These are phyloP conservation scores for Melanotaenia boesemani DNA, from an alignment of 2,797 vertebrate genomes.

Conservation along the genomic window DNA sequence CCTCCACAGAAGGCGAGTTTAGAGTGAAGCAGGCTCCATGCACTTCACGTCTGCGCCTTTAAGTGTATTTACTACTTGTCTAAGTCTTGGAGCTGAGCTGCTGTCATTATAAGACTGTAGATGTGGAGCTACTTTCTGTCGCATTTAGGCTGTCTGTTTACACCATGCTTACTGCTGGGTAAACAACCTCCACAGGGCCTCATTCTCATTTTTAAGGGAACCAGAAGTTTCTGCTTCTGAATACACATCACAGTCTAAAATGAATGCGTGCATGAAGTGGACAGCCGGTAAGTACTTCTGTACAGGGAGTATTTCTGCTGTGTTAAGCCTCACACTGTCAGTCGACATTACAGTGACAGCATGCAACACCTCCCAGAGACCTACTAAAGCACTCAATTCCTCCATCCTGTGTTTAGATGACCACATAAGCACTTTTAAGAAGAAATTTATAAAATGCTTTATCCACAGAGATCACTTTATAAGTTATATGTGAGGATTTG, in stretches of 20 bases:
- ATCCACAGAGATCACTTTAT: background rate
- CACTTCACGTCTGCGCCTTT: conserved; percentile 19
- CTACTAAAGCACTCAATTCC: background rate
- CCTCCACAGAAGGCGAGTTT: conserved; percentile 31
- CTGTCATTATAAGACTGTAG: conserved; percentile 25
- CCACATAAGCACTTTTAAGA: background rate
- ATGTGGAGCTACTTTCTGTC: conserved; percentile 26
- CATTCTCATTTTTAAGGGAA: conserved; percentile 17
- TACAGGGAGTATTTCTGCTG: conserved; percentile 40
- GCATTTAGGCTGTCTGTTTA: conserved; percentile 22
- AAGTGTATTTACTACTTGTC: conserved; percentile 25
- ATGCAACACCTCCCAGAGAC: conserved; percentile 19
- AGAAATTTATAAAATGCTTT: background rate
- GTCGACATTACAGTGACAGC: conserved; percentile 59
- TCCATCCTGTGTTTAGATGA: conserved; percentile 31
- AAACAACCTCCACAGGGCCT: conserved; percentile 9
- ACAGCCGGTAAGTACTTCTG: conserved; percentile 17
- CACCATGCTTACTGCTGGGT: conserved; percentile 7
- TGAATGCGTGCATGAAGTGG: conserved; percentile 9
- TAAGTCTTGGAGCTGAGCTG: conserved; percentile 1
- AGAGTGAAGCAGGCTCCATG: conserved; percentile 25
- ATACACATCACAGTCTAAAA: background rate
- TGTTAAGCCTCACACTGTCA: conserved; percentile 60
- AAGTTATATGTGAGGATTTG: background rate
- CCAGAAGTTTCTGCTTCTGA: conserved; percentile 23